These are phyloP conservation scores for Platysternon megacephalum DNA, from an alignment of 2,113 vertebrate species.

Conservation along the genomic window DNA sequence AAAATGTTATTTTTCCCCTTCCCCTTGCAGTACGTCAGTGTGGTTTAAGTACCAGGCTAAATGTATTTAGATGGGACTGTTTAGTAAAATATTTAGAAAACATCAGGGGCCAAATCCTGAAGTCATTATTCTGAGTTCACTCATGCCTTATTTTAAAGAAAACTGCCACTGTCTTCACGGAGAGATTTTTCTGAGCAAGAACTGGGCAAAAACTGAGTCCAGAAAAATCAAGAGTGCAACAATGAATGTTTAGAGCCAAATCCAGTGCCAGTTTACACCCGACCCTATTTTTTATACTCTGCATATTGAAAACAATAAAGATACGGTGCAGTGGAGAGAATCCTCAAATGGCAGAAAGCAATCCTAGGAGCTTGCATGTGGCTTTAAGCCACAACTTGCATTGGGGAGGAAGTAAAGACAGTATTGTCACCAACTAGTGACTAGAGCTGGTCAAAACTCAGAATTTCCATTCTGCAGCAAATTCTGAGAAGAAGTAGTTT, in stretches of 20 bases:
- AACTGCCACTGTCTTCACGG: neutral
- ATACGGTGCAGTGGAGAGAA: neutral
- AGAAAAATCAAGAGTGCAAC: neutral
- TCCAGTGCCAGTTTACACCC: neutral
- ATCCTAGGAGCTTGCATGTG: neutral
- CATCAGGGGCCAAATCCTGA: neutral
- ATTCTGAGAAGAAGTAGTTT: neutral
- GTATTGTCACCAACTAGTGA: neutral
- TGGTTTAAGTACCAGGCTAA: neutral
- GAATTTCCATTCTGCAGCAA: neutral
- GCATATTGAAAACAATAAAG: neutral
- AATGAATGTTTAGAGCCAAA: neutral
- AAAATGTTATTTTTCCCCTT: neutral
- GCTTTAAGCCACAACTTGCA: neutral
- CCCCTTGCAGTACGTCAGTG: neutral
- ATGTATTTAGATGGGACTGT: neutral
- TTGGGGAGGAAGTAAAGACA: neutral
- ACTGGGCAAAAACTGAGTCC: neutral
- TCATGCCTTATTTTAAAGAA: neutral
- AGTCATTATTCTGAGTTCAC: neutral
- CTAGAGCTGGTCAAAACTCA: neutral
- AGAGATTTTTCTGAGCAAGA: neutral
- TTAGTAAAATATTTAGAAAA: neutral
- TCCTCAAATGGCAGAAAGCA: neutral
- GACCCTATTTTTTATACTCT: neutral